phyloP scores from a whole-genome alignment of 2,888 invertebrate species.

The Nomada lathburiana region DNA sequence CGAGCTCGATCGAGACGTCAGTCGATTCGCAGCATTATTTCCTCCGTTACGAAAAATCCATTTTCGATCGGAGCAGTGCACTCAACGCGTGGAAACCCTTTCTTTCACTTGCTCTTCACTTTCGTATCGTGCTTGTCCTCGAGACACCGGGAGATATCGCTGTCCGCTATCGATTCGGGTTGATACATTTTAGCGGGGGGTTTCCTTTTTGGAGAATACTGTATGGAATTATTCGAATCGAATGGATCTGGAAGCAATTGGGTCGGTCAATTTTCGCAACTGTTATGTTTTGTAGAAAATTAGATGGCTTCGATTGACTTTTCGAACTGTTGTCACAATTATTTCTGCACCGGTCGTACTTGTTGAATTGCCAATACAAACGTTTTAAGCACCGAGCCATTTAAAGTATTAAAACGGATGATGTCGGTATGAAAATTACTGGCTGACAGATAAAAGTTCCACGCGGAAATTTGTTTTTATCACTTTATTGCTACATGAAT shows the following conservation, averaged over 20 bases:
- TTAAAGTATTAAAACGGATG: too few relatives aligned
- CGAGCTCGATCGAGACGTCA: conserved; percentile 33
- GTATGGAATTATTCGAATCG: neutral
- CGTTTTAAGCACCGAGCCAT: too few relatives aligned
- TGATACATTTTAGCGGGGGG: neutral
- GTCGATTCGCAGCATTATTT: conserved; percentile 41
- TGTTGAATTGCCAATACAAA: too few relatives aligned
- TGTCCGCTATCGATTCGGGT: neutral
- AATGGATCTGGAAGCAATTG: neutral
- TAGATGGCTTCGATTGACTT: neutral
- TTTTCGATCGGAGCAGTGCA: conserved; percentile 24
- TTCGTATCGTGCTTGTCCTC: neutral
- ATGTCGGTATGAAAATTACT: too few relatives aligned
- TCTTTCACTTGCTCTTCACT: conserved; percentile 12
- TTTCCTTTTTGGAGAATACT: neutral
- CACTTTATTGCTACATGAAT: too few relatives aligned
- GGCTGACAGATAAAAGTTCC: too few relatives aligned
- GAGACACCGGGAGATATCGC: neutral
- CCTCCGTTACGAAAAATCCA: conserved; percentile 39
- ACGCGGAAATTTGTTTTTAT: too few relatives aligned
- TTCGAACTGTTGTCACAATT: too few relatives aligned
- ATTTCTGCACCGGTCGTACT: too few relatives aligned
- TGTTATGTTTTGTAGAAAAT: neutral
- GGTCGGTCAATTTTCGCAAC: neutral
- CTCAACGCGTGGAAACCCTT: conserved; percentile 17